phyloP scores from a whole-genome alignment of 2,888 invertebrate genomes.

The Drosophila falleni region DNA sequence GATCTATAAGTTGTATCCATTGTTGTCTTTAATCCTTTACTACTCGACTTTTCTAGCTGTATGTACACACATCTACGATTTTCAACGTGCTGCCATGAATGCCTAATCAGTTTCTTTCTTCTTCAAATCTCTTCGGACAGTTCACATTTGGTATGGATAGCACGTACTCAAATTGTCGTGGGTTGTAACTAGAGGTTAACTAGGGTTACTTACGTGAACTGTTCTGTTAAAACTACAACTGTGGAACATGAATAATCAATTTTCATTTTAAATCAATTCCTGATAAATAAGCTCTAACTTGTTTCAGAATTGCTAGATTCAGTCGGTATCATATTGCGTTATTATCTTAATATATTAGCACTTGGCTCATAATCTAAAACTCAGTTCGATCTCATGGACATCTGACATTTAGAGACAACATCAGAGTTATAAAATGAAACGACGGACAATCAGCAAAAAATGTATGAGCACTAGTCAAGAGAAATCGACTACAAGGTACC shows the following conservation, averaged over 20 bases:
- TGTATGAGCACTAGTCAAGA: no score
- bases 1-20: constrained; percentile 53
- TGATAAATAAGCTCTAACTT: constrained; percentile 6
- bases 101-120: constrained; percentile 46
- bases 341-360: constrained; percentile 25
- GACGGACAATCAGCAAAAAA: constrained; percentile 6
- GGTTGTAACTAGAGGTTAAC: constrained; percentile 47
- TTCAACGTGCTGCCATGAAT: constrained; percentile 48
- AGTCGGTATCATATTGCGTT: constrained; percentile 2
- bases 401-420: constrained; percentile 53
- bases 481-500: neutral
- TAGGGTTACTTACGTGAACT: constrained; percentile 47
- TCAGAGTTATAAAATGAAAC: constrained; percentile 9
- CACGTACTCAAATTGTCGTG: constrained; percentile 53
- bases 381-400: constrained; percentile 37
- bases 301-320: constrained; percentile 15
- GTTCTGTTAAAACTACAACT: constrained; percentile 4
- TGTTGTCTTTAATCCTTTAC: constrained; percentile 50
- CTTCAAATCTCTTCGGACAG: constrained; percentile 37
- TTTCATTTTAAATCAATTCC: constrained; percentile 3
- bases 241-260: constrained; percentile 13
- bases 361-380: constrained; percentile 20
- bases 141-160: constrained; percentile 42
- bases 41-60: constrained; percentile 56
- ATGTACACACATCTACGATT: constrained; percentile 17